A percentile compares a stretch with the other conserved stretches of the same genome.
Evolutionary conservation across 2,113 vertebrate species (phyloP).

Genomic region (Otus sunia): DNA sequence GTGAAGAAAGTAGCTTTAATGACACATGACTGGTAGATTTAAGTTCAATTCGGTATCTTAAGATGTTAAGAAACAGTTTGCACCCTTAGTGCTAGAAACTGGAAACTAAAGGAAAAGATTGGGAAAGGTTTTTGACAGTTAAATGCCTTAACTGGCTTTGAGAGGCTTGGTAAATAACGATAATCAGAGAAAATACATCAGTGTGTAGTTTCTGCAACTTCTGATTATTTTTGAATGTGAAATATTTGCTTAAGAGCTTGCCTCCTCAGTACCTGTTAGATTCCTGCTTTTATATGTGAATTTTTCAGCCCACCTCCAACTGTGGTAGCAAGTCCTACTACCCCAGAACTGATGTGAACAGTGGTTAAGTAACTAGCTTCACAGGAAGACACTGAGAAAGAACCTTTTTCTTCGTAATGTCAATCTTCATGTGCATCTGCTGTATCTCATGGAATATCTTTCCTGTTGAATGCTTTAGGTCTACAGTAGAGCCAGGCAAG

Average conservation of each 20-base stretch:
- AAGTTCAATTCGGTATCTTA: not conserved
- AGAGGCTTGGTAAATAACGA: not conserved
- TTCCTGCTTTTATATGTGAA: not conserved
- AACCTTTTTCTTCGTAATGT: not conserved
- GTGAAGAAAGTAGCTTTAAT: not conserved
- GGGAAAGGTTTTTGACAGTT: not conserved
- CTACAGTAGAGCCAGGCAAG: not conserved
- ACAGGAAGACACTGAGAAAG: not conserved
- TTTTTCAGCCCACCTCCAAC: not conserved
- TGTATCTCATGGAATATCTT: not conserved
- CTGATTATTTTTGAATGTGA: not conserved
- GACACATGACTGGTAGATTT: rapidly evolving
- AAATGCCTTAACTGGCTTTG: not conserved
- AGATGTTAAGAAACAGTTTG: not conserved
- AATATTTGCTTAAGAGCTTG: not conserved
- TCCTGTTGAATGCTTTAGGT: not conserved
- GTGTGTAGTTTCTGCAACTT: not conserved
- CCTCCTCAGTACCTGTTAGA: not conserved
- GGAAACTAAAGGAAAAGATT: not conserved
- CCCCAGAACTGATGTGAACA: not conserved
- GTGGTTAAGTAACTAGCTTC: not conserved
- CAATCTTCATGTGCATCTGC: not conserved
- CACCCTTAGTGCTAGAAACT: not conserved
- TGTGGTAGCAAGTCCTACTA: not conserved
- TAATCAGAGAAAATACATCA: not conserved